These are phyloP conservation scores for Plectus sambesii DNA, from an alignment of 1,140 invertebrate species.

Conservation along the genomic window DNA sequence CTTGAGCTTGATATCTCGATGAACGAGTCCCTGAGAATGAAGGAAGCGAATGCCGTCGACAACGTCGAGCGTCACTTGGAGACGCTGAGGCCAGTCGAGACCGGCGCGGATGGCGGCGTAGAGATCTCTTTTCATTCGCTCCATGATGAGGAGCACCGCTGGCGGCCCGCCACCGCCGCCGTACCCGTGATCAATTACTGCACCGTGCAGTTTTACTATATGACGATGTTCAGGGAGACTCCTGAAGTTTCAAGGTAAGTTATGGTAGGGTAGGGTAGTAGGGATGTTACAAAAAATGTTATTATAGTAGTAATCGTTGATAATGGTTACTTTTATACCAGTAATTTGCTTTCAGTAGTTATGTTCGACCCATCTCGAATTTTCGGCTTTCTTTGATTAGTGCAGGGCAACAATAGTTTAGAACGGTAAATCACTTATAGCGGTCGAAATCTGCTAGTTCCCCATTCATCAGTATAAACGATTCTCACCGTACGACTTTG, in stretches of 20 bases:
- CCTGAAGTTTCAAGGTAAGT: too few species aligned
- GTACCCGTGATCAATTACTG: slow-evolving; percentile 69
- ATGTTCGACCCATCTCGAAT: too few species aligned
- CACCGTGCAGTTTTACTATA: slow-evolving; percentile 67
- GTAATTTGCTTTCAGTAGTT: not conserved
- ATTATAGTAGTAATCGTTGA: not conserved
- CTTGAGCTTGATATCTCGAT: slow-evolving; percentile 78
- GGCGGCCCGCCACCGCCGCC: slow-evolving; percentile 55
- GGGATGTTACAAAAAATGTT: slow-evolving; percentile 1
- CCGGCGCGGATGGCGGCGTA: slow-evolving; percentile 65
- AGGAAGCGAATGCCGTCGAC: slow-evolving; percentile 72
- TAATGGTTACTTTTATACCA: not conserved
- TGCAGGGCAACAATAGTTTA: too few species aligned
- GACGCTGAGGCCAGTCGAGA: slow-evolving; percentile 57
- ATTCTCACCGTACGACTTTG: too few species aligned
- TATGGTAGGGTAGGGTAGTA: too few species aligned
- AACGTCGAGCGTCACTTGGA: slow-evolving; percentile 69
- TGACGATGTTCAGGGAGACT: slow-evolving; percentile 70
- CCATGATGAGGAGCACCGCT: slow-evolving; percentile 68
- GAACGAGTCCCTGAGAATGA: slow-evolving; percentile 69
- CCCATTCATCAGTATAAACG: too few species aligned
- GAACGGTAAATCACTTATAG: too few species aligned
- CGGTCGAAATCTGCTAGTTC: too few species aligned
- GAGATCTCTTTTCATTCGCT: slow-evolving; percentile 60
- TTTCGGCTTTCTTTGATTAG: too few species aligned